Base-by-base conservation (phyloP, 1,140 invertebrate genomes). In the Neoseiulus cucumeris region DNA sequence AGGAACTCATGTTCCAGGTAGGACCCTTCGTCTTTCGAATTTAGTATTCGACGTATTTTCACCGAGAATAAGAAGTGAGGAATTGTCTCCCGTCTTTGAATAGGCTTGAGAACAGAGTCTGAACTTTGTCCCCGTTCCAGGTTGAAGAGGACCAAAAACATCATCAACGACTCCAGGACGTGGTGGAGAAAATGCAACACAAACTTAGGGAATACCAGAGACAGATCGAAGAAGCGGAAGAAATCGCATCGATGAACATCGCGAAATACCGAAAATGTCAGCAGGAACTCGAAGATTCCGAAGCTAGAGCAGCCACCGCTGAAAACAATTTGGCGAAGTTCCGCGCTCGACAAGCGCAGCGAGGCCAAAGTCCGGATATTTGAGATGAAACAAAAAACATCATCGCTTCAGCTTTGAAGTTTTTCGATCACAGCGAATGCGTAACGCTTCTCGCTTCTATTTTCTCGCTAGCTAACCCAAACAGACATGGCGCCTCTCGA, bases 181-280 rank as follows among this genome's bases (percentile, higher is more conserved):
- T 80, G 45, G 75, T 79, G 55, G 79, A 81, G 68, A 80, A 79
- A 70, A 73, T 81, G 7, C 77, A 81, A 59, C 51, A 59, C 9
- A 59, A 59, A 59, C 14, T 25, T 14, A 25, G 51, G 25, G 51
- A 59, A 25, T 59, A 59, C 22, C 51, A 59, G 51, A 12, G 51
- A 17, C 51, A 59, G 51, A 59, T 59, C 51, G 51, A 59, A 59
- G 51, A 59, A 33, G 51, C 51, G 5, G 80, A 81, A 72, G 80
- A 81, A 70, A 75, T 80, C 64, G 80, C 80, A 68, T 78, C 77
- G 69, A 72, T 79, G 44, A 81, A 80, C 70, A 72, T 81, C 51
- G 78, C 77, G 66, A 81, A 59, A 20, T 59, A 59, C 33, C 51
- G 51, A 1, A 59, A 59, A 25, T 59, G 51, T 25, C 79, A 80